phyloP scores from a whole-genome alignment of 2,888 invertebrate genomes.

The Harmothoe impar region DNA sequence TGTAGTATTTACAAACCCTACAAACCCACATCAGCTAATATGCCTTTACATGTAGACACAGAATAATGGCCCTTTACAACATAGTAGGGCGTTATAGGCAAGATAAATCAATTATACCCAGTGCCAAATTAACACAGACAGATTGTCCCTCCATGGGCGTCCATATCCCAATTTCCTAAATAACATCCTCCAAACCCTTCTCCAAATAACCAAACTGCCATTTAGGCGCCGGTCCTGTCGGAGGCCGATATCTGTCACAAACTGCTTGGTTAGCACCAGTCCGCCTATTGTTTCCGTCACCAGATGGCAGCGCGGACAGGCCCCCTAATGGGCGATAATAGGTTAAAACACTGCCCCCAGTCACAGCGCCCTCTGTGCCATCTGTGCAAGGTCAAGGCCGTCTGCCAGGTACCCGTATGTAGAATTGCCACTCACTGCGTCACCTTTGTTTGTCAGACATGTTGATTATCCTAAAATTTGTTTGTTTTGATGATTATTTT shows the following conservation, averaged over 20 bases:
- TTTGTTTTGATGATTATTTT: not conserved
- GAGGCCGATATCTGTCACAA: slow-evolving; percentile 19
- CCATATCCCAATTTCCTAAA: not conserved
- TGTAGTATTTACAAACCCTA: too few relatives aligned
- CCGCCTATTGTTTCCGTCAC: slow-evolving; percentile 45
- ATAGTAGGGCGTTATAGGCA: too few relatives aligned
- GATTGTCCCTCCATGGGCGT: slow-evolving; percentile 1
- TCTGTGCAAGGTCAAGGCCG: slow-evolving; percentile 40
- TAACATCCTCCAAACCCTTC: not conserved
- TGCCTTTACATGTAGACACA: too few relatives aligned
- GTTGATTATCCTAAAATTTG: not conserved
- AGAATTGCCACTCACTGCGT: not conserved
- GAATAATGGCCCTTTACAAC: too few relatives aligned
- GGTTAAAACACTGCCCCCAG: slow-evolving; percentile 43
- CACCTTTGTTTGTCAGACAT: slow-evolving; percentile 15
- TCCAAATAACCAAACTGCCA: not conserved
- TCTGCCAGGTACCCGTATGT: not conserved
- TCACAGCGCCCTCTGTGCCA: slow-evolving; percentile 3
- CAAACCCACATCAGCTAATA: too few relatives aligned
- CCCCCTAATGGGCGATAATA: slow-evolving; percentile 56
- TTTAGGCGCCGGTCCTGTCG: not conserved
- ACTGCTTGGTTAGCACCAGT: slow-evolving; percentile 7
- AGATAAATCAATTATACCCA: not conserved
- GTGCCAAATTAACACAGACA: slow-evolving; percentile 9
- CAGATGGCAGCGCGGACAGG: slow-evolving; percentile 10